Base-by-base conservation (phyloP, 1,140 invertebrate species). In the Nephotettix cincticeps region DNA sequence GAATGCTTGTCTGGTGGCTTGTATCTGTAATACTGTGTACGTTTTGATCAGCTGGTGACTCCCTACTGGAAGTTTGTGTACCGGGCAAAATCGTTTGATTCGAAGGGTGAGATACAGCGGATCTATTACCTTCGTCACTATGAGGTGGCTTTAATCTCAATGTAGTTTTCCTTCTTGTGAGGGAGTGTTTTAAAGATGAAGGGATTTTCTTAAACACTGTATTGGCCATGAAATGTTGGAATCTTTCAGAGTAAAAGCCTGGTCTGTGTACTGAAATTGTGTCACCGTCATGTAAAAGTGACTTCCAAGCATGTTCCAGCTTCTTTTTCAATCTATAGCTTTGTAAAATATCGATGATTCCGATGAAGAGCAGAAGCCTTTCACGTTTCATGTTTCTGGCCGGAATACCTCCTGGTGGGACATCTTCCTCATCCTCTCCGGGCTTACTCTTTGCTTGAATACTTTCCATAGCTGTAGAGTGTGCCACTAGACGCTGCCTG, bases 401-500 rank as follows among this genome's bases (percentile, higher is more conserved):
- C 29, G 89, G 89, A 72, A 92, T 90, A 29, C 89, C 90, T 73
- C 89, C 90, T 17, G 68, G 97, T 94, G 95, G 95, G 75, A 97
- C 92, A 83, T 97, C 94, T 73, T 95, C 94, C 78, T 97, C 93
- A 74, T 96, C 92, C 77, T 97, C 94, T 64, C 95, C 94, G 14
- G 93, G 93, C 79, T 97, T 94, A 75, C 91, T 91, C 78, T 95
- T 92, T 28, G 95, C 94, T 43, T 61, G 56, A 6, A 23, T 27
- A 9, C 27, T 25, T 9, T 61, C 56, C 27, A 29, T 29, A 27
- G 56, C 56, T 6, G 9, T 61, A n/a, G 56, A 61, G 28, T 27
- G 56, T 25, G 32, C 11, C 23, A 61, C 9, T 28, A 14, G 56
- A 27, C 21, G 25, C 9, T 61, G 27, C 3, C 25, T 27, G 21